Percentiles rank a stretch among this genome's conserved stretches.
phyloP scores from a whole-genome alignment of 64 coral and sea anemone species.

The Dendrophyllia cribrosa region DNA sequence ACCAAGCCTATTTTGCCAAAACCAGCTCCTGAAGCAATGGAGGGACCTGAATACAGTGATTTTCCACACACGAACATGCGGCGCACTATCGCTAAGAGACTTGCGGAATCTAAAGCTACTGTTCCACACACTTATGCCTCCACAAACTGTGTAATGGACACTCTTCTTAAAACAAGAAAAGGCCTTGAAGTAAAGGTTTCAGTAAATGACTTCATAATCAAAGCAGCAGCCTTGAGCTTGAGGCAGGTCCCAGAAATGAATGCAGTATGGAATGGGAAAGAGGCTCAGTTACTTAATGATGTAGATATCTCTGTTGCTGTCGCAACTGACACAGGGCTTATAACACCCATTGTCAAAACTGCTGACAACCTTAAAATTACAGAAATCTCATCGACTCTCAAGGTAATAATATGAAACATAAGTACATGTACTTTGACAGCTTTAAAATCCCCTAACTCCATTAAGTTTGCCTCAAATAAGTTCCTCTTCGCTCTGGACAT shows the following conservation, averaged over 20 bases:
- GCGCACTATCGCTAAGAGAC: slow-evolving; percentile 83
- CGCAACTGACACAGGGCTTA: slow-evolving; percentile 81
- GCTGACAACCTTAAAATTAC: slow-evolving; percentile 60
- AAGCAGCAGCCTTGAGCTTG: slow-evolving; percentile 69
- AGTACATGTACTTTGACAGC: not conserved
- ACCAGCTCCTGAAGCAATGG: not conserved
- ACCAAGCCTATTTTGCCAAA: not conserved
- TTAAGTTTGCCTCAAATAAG: no score
- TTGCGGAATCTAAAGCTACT: slow-evolving; percentile 84
- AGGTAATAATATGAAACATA: slow-evolving; percentile 24
- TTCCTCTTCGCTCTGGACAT: no score
- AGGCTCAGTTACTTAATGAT: slow-evolving; percentile 58
- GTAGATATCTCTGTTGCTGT: slow-evolving; percentile 91
- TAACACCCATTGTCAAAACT: slow-evolving; percentile 89
- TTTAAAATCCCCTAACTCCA: no score
- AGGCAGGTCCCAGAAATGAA: slow-evolving; percentile 82
- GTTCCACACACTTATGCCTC: slow-evolving; percentile 90
- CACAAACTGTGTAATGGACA: slow-evolving; percentile 82
- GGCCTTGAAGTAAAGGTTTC: slow-evolving; percentile 75
- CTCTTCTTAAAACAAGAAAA: slow-evolving; percentile 58
- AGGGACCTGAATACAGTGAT: slow-evolving; percentile 38
- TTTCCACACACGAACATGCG: slow-evolving; percentile 81
- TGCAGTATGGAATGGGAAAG: slow-evolving; percentile 75
- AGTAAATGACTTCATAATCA: slow-evolving; percentile 91
- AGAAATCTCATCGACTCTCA: slow-evolving; percentile 82